Percentiles rank a stretch among this genome's conserved stretches.
These are phyloP conservation scores for Hippocampus guttulatus DNA, from an alignment of 2,113 vertebrate genomes.

Conservation along the genomic window DNA sequence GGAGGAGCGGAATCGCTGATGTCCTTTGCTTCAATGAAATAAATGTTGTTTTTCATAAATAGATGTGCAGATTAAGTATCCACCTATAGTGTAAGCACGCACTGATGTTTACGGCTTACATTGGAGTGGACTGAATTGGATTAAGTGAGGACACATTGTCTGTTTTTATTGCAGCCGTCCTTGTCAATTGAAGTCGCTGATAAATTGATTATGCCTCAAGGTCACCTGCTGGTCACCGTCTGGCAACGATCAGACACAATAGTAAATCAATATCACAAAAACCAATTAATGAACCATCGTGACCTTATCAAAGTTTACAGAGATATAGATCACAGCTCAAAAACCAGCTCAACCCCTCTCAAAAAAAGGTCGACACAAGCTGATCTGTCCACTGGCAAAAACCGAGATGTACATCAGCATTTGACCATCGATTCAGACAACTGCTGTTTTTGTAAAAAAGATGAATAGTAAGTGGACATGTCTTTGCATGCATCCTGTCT, in stretches of 20 bases:
- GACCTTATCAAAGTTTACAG: slow-evolving; percentile 49
- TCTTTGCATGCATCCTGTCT: background rate
- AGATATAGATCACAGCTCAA: slow-evolving; percentile 34
- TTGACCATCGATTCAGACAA: background rate
- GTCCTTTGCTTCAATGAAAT: background rate
- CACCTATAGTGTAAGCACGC: background rate
- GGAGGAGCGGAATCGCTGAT: background rate
- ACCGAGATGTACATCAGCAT: background rate
- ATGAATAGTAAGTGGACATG: background rate
- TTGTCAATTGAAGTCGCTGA: slow-evolving; percentile 67
- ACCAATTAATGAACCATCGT: slow-evolving; percentile 52
- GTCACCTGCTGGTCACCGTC: slow-evolving; percentile 66
- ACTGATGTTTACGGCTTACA: slow-evolving; percentile 5
- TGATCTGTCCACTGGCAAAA: slow-evolving; percentile 10
- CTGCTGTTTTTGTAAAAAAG: background rate
- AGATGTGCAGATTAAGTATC: background rate
- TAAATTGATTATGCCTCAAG: slow-evolving; percentile 67
- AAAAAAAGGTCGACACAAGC: slow-evolving; percentile 17
- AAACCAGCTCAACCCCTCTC: slow-evolving; percentile 18
- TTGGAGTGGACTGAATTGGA: slow-evolving; percentile 51
- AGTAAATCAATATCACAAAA: slow-evolving; percentile 64
- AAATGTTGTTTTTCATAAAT: background rate
- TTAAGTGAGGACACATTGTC: slow-evolving; percentile 64
- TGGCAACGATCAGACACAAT: slow-evolving; percentile 62
- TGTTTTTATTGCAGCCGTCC: slow-evolving; percentile 63